A percentile compares a stretch with the other conserved stretches of the same genome.
phyloP scores from a whole-genome alignment of 1,140 invertebrate species.

The Coptotermes formosanus region DNA sequence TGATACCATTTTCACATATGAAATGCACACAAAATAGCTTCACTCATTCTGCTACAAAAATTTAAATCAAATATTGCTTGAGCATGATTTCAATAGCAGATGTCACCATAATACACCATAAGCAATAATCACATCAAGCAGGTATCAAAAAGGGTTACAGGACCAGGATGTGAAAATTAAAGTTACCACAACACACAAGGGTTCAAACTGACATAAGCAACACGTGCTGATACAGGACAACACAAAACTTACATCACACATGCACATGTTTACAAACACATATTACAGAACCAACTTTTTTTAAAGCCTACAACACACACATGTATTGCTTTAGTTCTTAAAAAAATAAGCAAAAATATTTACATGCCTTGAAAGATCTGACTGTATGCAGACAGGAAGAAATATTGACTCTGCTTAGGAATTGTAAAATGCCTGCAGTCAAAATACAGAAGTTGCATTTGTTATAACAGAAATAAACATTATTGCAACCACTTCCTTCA shows the following conservation, averaged over 20 bases:
- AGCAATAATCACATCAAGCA: not conserved
- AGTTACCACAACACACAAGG: not conserved
- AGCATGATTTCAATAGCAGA: not conserved
- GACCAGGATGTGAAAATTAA: not conserved
- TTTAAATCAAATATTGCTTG: not conserved
- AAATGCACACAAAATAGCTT: no score
- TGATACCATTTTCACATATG: no score
- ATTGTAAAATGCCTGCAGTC: not conserved
- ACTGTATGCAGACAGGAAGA: not conserved
- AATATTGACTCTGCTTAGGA: not conserved
- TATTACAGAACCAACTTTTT: not conserved
- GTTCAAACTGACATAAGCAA: not conserved
- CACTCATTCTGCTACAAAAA: no score
- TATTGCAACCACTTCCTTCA: not conserved
- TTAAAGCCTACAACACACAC: not conserved
- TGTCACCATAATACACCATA: not conserved
- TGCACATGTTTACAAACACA: not conserved
- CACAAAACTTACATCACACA: not conserved
- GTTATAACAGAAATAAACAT: not conserved
- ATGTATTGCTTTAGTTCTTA: not conserved
- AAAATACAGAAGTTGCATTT: not conserved
- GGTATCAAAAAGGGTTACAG: not conserved
- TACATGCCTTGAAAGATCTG: not conserved
- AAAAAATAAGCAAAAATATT: constrained; percentile 17
- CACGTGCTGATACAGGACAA: not conserved